Conservation (phyloP, 2,797 vertebrate species). For the Chaunax sp. region DNA sequence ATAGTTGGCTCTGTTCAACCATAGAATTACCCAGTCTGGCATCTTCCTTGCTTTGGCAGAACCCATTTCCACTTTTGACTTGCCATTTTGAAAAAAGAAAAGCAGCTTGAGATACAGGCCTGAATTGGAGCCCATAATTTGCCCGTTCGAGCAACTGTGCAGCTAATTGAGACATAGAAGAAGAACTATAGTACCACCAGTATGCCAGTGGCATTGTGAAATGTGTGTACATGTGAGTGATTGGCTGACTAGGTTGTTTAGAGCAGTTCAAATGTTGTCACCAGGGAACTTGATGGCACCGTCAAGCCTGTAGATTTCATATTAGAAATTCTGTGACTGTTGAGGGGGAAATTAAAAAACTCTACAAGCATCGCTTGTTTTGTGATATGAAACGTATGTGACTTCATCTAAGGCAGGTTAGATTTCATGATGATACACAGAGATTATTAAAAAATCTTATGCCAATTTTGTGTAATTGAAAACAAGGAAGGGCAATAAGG, state of each 20-base stretch:
- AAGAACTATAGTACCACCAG: constrained; percentile 11
- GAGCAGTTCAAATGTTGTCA: constrained; percentile 13
- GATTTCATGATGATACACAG: neutral
- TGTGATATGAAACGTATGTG: constrained; percentile 23
- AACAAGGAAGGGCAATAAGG: neutral
- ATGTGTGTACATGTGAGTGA: neutral
- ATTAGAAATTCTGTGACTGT: constrained; percentile 11
- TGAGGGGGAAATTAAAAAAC: constrained; percentile 8
- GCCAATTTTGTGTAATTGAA: neutral
- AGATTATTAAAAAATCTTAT: neutral
- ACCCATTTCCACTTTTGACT: constrained; percentile 60
- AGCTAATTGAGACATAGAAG: constrained; percentile 36
- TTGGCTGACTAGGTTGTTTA: constrained; percentile 6
- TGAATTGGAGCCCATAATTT: constrained; percentile 35
- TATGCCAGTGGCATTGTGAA: constrained; percentile 8
- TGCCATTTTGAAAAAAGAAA: constrained; percentile 25
- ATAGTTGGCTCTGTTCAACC: constrained; percentile 54
- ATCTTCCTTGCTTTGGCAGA: constrained; percentile 42
- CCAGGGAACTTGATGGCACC: constrained; percentile 20
- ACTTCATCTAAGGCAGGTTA: neutral
- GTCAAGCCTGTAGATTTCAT: constrained; percentile 25
- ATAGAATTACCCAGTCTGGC: constrained; percentile 59
- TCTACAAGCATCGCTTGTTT: neutral
- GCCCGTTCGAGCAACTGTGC: constrained; percentile 8
- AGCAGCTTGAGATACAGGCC: constrained; percentile 30